A percentile compares a stretch with the other conserved stretches of the same genome.
These are phyloP conservation scores for Emberiza fucata DNA, from an alignment of 2,113 vertebrate species.

Conservation along the genomic window DNA sequence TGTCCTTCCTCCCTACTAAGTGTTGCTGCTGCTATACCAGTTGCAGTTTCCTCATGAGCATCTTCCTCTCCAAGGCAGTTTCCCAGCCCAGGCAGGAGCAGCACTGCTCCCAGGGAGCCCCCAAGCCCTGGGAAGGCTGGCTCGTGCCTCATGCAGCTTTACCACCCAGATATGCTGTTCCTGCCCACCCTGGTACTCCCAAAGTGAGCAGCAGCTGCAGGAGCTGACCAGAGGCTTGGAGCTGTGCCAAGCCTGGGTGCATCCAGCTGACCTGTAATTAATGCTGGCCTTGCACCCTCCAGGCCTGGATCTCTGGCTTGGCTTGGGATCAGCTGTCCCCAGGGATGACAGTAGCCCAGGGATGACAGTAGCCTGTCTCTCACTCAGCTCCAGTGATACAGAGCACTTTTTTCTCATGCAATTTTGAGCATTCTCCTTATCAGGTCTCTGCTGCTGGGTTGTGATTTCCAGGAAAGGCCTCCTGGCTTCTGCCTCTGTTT, in stretches of 20 bases:
- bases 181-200: not conserved
- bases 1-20: not conserved
- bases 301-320: not conserved
- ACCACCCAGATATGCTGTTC: not conserved
- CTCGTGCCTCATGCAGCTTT: accelerated
- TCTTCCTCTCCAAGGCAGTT: not conserved
- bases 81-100: not conserved
- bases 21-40: accelerated
- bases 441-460: not conserved
- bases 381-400: not conserved
- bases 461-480: not conserved
- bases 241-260: not conserved
- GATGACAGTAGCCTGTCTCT: not conserved
- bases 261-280: not conserved
- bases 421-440: not conserved
- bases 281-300: accelerated
- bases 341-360: not conserved
- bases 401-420: not conserved
- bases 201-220: not conserved
- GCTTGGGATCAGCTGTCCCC: not conserved
- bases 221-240: not conserved
- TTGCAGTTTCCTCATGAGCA: not conserved
- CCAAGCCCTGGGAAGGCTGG: not conserved
- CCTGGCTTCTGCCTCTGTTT: not conserved
- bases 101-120: not conserved